These are phyloP conservation scores for Mycalesis mineus DNA, from an alignment of 2,888 invertebrate species.

Conservation along the genomic window DNA sequence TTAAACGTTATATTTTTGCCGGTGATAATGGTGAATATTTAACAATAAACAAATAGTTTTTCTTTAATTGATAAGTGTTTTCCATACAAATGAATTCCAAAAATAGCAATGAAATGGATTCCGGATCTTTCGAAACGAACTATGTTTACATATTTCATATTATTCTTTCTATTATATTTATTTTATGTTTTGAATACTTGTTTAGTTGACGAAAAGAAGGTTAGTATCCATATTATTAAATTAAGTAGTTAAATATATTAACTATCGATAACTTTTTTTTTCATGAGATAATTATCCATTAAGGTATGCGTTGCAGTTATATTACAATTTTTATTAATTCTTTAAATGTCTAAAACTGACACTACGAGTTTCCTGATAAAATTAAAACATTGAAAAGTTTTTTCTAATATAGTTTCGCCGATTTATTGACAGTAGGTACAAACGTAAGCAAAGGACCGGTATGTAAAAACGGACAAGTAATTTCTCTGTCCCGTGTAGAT, in stretches of 20 bases:
- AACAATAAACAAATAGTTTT: conserved; percentile 5
- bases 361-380: too few species aligned
- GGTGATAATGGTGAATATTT: conserved; percentile 5
- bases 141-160: conserved; percentile 65
- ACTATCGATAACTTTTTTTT: too few species aligned
- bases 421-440: too few species aligned
- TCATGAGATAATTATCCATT: too few species aligned
- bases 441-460: too few species aligned
- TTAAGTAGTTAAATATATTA: neutral
- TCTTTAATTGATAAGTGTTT: conserved; percentile 8
- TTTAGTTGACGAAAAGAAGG: conserved; percentile 70
- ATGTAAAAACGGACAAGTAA: too few species aligned
- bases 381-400: too few species aligned
- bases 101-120: conserved; percentile 66
- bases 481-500: too few species aligned
- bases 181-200: conserved; percentile 66
- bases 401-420: too few species aligned
- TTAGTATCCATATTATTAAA: conserved; percentile 29
- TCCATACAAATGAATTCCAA: conserved; percentile 54
- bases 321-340: too few species aligned
- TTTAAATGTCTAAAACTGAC: too few species aligned
- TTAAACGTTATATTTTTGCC: neutral
- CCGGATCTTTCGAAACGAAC: conserved; percentile 62
- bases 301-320: too few species aligned
- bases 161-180: conserved; percentile 70